Percentiles rank a stretch among this genome's conserved stretches.
Conservation (phyloP, 37 sponge, comb jelly and placozoan species). For the Beroe ovata region DNA sequence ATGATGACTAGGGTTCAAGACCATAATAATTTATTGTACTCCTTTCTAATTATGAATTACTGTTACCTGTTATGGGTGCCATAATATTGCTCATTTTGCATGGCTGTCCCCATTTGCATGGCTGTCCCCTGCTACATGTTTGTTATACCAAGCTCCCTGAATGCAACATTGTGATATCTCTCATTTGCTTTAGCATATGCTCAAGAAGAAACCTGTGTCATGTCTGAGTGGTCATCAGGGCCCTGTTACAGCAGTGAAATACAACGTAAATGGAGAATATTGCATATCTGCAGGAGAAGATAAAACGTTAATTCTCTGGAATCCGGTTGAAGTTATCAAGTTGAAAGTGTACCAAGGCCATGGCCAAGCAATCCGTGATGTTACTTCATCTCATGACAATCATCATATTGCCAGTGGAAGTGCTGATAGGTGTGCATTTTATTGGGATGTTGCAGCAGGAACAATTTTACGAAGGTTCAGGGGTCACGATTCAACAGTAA, state of each 20-base stretch:
- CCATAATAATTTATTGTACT: too few species aligned
- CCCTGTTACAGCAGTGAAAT: constrained; percentile 1
- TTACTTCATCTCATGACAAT: constrained; percentile 37
- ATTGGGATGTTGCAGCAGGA: constrained; percentile 59
- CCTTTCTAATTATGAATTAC: too few species aligned
- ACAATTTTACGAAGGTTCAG: constrained; percentile 13
- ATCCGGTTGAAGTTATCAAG: constrained; percentile 15
- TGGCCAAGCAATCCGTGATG: constrained; percentile 28
- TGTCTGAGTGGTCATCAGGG: constrained; percentile 21
- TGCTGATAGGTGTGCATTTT: constrained; percentile 61
- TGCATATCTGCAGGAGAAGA: constrained; percentile 50
- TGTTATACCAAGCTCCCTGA: too few species aligned
- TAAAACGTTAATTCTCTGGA: constrained; percentile 51
- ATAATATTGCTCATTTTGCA: too few species aligned
- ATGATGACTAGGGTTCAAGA: too few species aligned
- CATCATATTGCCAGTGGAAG: constrained; percentile 11
- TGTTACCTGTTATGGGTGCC: too few species aligned
- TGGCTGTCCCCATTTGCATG: too few species aligned
- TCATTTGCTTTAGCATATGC: too few species aligned
- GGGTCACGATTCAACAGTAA: constrained; percentile 41
- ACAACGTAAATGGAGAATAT: constrained; percentile 37
- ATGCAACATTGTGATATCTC: too few species aligned
- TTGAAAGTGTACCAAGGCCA: constrained; percentile 30
- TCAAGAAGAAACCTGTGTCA: constrained; percentile 1
- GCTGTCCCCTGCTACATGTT: too few species aligned